These are phyloP conservation scores for Cheilinus undulatus DNA, from an alignment of 2,113 vertebrate genomes.

Conservation along the genomic window DNA sequence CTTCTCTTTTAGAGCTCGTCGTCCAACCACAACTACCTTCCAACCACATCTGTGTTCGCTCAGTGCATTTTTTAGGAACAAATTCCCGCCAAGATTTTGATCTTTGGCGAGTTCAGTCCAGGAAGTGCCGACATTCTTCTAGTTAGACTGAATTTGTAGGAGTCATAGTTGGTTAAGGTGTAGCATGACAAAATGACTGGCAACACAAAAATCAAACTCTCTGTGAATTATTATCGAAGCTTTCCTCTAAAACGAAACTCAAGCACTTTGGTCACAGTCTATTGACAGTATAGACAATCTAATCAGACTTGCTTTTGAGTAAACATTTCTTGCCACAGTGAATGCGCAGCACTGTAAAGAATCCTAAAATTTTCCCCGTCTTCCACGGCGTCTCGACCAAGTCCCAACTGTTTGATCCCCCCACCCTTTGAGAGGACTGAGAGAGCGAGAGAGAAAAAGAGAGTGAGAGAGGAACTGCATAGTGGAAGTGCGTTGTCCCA, in stretches of 20 bases:
- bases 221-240: background rate
- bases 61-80: background rate
- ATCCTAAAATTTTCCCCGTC: background rate
- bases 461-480: constrained; percentile 50
- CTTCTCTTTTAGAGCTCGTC: background rate
- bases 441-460: constrained; percentile 19
- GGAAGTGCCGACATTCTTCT: background rate
- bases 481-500: constrained; percentile 79
- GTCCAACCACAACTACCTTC: background rate
- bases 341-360: background rate
- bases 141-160: background rate
- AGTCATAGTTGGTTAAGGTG: background rate
- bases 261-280: background rate
- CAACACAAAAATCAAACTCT: background rate
- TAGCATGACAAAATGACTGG: background rate
- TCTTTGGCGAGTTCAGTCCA: constrained; percentile 7
- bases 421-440: constrained; percentile 4
- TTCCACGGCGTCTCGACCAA: background rate
- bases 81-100: background rate
- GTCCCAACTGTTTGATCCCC: constrained; percentile 31
- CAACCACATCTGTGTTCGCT: constrained; percentile 1
- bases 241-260: constrained; percentile 1
- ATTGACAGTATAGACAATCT: background rate
- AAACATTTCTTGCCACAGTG: constrained; percentile 11
- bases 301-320: constrained; percentile 7